Evolutionary conservation across 1,140 invertebrate species (phyloP), one percentile per base, ranked within the genome.

Genomic region (Arion vulgaris): DNA sequence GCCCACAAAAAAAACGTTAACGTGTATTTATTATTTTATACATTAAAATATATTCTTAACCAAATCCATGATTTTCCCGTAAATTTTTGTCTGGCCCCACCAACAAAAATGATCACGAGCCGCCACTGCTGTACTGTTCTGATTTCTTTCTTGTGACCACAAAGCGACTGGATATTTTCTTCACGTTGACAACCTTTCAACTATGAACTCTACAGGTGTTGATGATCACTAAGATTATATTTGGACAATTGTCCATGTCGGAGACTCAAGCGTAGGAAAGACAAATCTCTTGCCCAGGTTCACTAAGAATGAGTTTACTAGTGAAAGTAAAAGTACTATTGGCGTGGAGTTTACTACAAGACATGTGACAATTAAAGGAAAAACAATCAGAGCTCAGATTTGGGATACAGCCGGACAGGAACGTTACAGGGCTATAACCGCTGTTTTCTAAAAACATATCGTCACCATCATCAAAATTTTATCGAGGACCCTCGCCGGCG

Each of bases 321-420:
- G 99, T 93, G 98, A 99, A 94, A 99, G 98, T 88, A 99, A 99
- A 94, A 99, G 98, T 83, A 99, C 98, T 85, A 99, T 99, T 94
- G 98, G 98, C 84, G 98, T 99, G 85, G n/a, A n/a, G n/a, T n/a
- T n/a, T n/a, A n/a, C n/a, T n/a, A n/a, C n/a, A n/a, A 92, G 91
- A 81, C 92, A 90, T 84, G 86, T 92, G 41, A 87, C 85, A 26
- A 90, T 92, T 26, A 90, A 92, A 77, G 90, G 89, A 0, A 91
- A 90, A 79, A 91, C 87, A 28, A 87, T 92, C 92, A 98, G 99
- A 93, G 98, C 98, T 88, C 98, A 99, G 94, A 99, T 99, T 91
- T 99, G 98, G 98, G 98, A 99, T 94, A 99, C 98, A 49, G 98
- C 98, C 83, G 98, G 98, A 17, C 98, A 99, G 93, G 98, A 99